Evolutionary conservation across 2,113 vertebrate species (phyloP), one percentile per base, ranked within the genome.

Genomic region (Varanus salvator): DNA sequence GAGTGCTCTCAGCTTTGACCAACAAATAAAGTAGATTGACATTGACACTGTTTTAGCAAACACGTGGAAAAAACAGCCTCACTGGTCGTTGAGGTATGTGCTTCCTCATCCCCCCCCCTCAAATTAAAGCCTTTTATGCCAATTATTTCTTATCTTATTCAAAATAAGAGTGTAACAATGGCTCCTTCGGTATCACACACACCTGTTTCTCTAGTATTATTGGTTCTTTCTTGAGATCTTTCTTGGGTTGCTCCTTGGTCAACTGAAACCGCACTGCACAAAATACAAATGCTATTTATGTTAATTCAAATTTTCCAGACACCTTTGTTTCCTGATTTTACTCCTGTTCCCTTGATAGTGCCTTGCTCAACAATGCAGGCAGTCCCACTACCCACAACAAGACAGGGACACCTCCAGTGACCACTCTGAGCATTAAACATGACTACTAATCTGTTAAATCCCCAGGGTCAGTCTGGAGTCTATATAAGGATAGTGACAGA

Each of bases 261-360:
- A 93, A 14, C 25, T 89, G 81, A 48, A 64, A 80, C 60, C 54
- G 86, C 66, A 86, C 77, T 89, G 85, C 75, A 54, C 93, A 92
- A 91, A n/a, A 91, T 81, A 94, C 88, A 89, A 1, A 80, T 0
- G 14, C 8, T 80, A 17, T 57, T 84, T 29, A 69, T 5, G 17
- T 25, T 27, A 66, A 77, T 60, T 34, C 68, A 50, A 80, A 76
- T 77, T 80, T 86, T 34, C 76, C 54, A 84, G 44, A 8, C 38
- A 71, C 11, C 6, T 84, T 8, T 19, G n/a, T 85, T 85, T 52
- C 29, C 27, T 9, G 27, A n/a, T 52, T 8, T 21, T 14, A 6
- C 27, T 31, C 54, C 29, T 82, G 52, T 19, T 2, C 19, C 48
- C 84, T 6, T 1, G 31, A 64, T 0, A 0, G n/a, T 27, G 17